Percentiles rank a stretch among this genome's conserved stretches.
phyloP scores from a whole-genome alignment of 1,140 invertebrate genomes.

The Lysiphlebus fabarum region DNA sequence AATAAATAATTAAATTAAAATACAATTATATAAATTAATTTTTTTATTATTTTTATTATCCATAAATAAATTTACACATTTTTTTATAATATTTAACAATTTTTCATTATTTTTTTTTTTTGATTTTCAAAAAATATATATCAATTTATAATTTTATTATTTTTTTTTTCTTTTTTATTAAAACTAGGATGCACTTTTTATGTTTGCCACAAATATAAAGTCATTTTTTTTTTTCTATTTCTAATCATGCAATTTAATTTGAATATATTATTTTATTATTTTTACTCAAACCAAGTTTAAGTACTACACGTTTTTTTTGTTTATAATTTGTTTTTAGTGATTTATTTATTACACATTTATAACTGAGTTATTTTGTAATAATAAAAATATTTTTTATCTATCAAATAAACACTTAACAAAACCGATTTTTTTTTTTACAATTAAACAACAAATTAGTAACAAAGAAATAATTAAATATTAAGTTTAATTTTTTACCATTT shows the following conservation, averaged over 20 bases:
- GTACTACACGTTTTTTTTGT: too few species aligned
- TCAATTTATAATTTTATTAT: conserved; percentile 22
- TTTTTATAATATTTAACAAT: conserved; percentile 55
- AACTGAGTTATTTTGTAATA: too few species aligned
- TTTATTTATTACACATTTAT: too few species aligned
- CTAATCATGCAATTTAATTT: neutral
- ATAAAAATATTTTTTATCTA: too few species aligned
- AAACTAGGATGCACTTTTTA: conserved; percentile 14
- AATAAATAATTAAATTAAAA: neutral
- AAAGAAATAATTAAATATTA: too few species aligned
- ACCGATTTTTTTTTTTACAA: too few species aligned
- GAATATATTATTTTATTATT: too few species aligned
- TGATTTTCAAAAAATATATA: conserved; percentile 54
- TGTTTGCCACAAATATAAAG: conserved; percentile 16
- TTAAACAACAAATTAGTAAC: too few species aligned
- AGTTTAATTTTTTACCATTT: too few species aligned
- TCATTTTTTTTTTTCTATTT: conserved; percentile 7
- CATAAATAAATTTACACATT: conserved; percentile 58
- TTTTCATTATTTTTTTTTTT: conserved; percentile 41
- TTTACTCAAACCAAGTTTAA: too few species aligned
- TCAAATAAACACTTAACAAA: too few species aligned
- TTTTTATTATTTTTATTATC: conserved; percentile 52
- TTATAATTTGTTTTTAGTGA: too few species aligned
- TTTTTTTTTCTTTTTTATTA: conserved; percentile 10
- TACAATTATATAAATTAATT: neutral